A percentile compares a stretch with the other conserved stretches of the same genome.
phyloP scores from a whole-genome alignment of 2,797 vertebrate genomes.

The Neosalanx taihuensis region DNA sequence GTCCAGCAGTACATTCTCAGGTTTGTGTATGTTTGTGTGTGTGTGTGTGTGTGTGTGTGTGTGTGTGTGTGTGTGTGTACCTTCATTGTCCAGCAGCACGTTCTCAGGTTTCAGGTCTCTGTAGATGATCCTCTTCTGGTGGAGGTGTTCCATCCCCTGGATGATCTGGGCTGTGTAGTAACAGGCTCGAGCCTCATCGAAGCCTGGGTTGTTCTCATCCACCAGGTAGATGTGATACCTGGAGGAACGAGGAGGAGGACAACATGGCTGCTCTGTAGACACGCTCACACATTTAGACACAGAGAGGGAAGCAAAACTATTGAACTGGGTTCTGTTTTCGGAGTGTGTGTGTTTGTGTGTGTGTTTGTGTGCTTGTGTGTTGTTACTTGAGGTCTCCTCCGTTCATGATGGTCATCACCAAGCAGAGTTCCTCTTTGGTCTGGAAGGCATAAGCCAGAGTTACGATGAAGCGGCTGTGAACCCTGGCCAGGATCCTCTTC shows the following conservation, averaged over 20 bases:
- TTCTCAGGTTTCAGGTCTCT: constrained; percentile 94
- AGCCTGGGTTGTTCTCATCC: constrained; percentile 81
- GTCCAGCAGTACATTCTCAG: constrained; percentile 90
- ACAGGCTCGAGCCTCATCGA: constrained; percentile 76
- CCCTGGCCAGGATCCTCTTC: constrained; percentile 85
- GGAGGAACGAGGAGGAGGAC: not conserved
- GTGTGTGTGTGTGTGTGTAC: constrained; percentile 51
- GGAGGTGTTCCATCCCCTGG: constrained; percentile 71
- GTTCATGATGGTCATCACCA: constrained; percentile 93
- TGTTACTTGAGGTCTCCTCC: constrained; percentile 91
- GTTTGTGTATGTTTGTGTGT: not conserved
- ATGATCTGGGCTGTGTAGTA: constrained; percentile 86
- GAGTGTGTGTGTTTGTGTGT: constrained; percentile 16
- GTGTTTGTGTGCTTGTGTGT: constrained; percentile 37
- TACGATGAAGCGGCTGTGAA: constrained; percentile 86
- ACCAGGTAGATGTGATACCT: constrained; percentile 85
- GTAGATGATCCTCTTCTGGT: constrained; percentile 86
- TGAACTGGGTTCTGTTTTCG: not conserved
- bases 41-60: not conserved
- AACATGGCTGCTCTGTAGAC: not conserved
- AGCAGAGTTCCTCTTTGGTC: constrained; percentile 85
- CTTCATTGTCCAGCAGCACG: constrained; percentile 86
- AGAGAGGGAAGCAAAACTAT: no score
- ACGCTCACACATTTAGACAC: no score
- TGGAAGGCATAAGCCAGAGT: constrained; percentile 86